These are phyloP conservation scores for Corvus hawaiiensis DNA, from an alignment of 2,113 vertebrate genomes.

Conservation along the genomic window DNA sequence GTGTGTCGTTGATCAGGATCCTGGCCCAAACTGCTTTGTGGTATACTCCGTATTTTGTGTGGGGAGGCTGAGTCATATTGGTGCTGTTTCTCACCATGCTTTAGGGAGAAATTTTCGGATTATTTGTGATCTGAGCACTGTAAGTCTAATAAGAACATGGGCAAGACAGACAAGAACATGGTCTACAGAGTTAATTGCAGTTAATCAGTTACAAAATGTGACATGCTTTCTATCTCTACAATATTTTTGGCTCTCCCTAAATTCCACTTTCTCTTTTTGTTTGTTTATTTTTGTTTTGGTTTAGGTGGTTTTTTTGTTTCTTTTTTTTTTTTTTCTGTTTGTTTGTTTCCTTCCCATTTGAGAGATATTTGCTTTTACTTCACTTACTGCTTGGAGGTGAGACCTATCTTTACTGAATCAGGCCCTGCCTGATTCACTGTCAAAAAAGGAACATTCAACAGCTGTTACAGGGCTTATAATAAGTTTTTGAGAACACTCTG, in stretches of 20 bases:
- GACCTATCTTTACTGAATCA: background rate
- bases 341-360: background rate
- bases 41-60: background rate
- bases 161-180: background rate
- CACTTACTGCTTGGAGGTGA: background rate
- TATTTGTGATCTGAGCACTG: background rate
- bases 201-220: background rate
- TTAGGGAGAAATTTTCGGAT: background rate
- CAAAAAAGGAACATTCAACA: background rate
- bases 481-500: background rate
- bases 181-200: background rate
- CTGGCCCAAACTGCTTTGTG: background rate
- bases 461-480: background rate
- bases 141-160: background rate
- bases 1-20: background rate
- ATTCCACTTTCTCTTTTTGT: background rate
- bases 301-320: background rate
- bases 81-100: background rate
- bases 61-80: accelerated
- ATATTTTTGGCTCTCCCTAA: background rate
- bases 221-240: background rate
- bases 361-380: background rate
- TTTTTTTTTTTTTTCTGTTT: background rate
- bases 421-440: background rate
- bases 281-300: background rate